Evolutionary conservation across 2,113 vertebrate genomes (phyloP).

Genomic region (Notechis scutatus): DNA sequence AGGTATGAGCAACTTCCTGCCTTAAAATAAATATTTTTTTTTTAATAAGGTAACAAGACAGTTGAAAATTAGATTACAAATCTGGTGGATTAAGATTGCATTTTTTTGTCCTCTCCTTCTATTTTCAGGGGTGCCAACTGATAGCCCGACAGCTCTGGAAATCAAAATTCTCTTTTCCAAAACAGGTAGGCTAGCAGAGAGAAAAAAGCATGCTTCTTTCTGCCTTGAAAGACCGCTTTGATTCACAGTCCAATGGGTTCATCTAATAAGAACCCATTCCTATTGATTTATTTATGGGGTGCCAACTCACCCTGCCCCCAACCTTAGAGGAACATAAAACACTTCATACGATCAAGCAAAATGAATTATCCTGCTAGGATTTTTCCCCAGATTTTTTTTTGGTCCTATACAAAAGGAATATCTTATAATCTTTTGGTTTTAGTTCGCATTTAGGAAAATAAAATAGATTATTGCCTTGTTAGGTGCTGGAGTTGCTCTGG

Average conservation of each 20-base stretch:
- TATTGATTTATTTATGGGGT: neutral
- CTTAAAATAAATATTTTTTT: neutral
- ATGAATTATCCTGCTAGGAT: neutral
- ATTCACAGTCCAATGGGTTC: neutral
- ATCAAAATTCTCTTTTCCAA: constrained; percentile 17
- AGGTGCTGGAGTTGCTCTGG: neutral
- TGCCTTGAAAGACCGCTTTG: neutral
- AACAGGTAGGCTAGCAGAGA: neutral
- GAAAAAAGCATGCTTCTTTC: too few species aligned
- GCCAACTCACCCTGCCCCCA: neutral
- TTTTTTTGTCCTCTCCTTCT: neutral
- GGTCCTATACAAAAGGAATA: neutral
- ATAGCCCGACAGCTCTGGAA: constrained; percentile 6
- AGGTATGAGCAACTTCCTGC: neutral
- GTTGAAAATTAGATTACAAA: neutral
- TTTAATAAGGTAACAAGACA: neutral
- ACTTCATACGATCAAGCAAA: neutral
- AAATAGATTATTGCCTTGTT: neutral
- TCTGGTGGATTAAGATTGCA: constrained; percentile 14
- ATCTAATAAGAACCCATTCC: neutral
- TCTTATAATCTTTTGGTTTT: neutral
- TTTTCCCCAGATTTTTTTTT: neutral
- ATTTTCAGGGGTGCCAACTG: constrained; percentile 25
- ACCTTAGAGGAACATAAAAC: neutral
- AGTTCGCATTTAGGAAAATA: neutral